A percentile compares a stretch with the other conserved stretches of the same genome.
Evolutionary conservation across 2,113 vertebrate species (phyloP).

Genomic region (Aldabrachelys gigantea): DNA sequence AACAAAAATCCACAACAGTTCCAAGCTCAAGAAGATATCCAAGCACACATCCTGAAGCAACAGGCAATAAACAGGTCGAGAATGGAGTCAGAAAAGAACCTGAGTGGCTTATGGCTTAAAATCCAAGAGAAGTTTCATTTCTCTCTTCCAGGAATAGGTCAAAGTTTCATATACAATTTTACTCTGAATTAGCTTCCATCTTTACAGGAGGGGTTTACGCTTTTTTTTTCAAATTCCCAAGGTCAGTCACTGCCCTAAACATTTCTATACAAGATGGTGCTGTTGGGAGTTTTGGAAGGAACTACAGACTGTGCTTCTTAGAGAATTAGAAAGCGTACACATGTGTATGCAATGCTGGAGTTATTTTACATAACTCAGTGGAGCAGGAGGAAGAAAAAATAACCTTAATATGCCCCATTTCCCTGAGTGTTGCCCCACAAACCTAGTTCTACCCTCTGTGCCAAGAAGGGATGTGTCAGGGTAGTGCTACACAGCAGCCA

Average conservation of each 20-base stretch:
- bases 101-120: background rate
- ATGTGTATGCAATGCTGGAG: background rate
- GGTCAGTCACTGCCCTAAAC: background rate
- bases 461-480: background rate
- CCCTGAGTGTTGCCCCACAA: background rate
- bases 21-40: background rate
- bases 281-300: background rate
- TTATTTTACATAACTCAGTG: background rate
- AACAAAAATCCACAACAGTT: background rate
- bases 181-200: background rate
- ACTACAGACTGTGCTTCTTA: background rate
- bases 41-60: background rate
- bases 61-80: background rate
- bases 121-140: background rate
- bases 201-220: background rate
- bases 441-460: no score
- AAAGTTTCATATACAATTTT: background rate
- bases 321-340: background rate
- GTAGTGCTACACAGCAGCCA: no score
- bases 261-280: background rate
- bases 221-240: background rate
- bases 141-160: background rate
- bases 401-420: background rate
- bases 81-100: background rate
- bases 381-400: background rate